Evolutionary conservation across 2,113 vertebrate genomes (phyloP), one percentile per base, ranked within the genome.

Genomic region (Tetrao urogallus): DNA sequence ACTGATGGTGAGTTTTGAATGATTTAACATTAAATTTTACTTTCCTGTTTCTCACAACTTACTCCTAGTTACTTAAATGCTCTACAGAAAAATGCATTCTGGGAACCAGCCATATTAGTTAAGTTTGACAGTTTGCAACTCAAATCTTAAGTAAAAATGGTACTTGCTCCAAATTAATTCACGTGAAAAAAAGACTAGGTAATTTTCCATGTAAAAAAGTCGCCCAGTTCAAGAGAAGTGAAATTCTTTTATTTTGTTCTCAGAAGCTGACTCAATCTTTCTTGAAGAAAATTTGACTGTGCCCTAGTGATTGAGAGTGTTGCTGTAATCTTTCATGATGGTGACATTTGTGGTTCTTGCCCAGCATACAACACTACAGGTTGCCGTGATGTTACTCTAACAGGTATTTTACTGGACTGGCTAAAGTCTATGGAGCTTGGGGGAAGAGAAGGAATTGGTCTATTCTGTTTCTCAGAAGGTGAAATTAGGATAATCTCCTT

Each of bases 201-300:
- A 17, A 30, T 56, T 56, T 56, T 65, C 45, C 19, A 64, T 2
- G 8, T 38, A 50, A 65, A 40, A 54, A 54, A 90, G 25, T 43
- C 5, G 28, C 8, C 8, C 64, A 65, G 8, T 17, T 72, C 25
- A 43, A 10, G 1, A 19, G 25, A 60, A 78, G 13, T 1, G 0
- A 70, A 36, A 15, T 78, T 0, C 1, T 74, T 76, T 64, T n/a
- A 1, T 4, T 63, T 71, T 86, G 13, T 61, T 34, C 15, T 64
- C 38, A 43, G 1, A 1, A 66, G 9, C 5, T 79, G 16, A 66
- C 28, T 22, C 7, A 50, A 17, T 60, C 28, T 54, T 78, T 13
- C 24, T 32, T 4, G 4, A 63, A 70, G 65, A 70, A 64, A 38
- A 36, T 7, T 10, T 13, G 22, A 36, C 45, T 50, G 27, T 40